Percentiles rank a stretch among this genome's conserved stretches.
These are phyloP conservation scores for Sorex araneus DNA, from an alignment of 2,113 vertebrate species.

Conservation along the genomic window DNA sequence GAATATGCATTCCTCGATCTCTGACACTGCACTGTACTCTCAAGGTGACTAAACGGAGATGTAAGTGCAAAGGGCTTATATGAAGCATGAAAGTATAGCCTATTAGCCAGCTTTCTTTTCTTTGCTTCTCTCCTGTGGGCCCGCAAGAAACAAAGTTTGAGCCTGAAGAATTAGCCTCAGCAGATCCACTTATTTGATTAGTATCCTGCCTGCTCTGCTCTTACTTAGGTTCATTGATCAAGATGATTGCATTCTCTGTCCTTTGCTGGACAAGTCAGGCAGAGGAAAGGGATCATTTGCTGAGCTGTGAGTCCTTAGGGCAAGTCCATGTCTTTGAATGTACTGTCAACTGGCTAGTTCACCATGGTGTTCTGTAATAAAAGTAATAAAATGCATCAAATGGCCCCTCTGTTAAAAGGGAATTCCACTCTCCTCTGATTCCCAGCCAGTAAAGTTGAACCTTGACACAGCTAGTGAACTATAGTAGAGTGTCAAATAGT, in stretches of 20 bases:
- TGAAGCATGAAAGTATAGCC: conserved; percentile 46
- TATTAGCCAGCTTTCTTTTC: conserved; percentile 48
- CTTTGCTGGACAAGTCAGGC: conserved; percentile 66
- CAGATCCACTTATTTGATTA: conserved; percentile 85
- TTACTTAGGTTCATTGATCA: conserved; percentile 84
- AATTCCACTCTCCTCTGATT: conserved; percentile 69
- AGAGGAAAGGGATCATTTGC: conserved; percentile 78
- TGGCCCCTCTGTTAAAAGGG: conserved; percentile 62
- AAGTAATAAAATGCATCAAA: conserved; percentile 84
- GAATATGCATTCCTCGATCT: conserved; percentile 7
- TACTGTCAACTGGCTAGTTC: conserved; percentile 64
- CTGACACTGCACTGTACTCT: background rate
- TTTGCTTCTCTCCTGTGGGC: conserved; percentile 50
- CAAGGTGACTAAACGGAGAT: conserved; percentile 63
- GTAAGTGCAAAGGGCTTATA: background rate
- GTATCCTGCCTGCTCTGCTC: conserved; percentile 77
- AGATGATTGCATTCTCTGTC: conserved; percentile 82
- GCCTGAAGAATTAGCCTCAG: conserved; percentile 82
- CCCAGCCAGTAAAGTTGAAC: conserved; percentile 58
- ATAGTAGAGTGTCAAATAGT: conserved; percentile 44
- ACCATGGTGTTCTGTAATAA: conserved; percentile 77
- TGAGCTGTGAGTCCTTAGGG: conserved; percentile 81
- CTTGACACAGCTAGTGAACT: conserved; percentile 76
- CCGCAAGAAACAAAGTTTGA: conserved; percentile 77
- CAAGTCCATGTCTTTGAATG: conserved; percentile 66